phyloP scores from a whole-genome alignment of 2,113 vertebrate genomes.

The Puma concolor region DNA sequence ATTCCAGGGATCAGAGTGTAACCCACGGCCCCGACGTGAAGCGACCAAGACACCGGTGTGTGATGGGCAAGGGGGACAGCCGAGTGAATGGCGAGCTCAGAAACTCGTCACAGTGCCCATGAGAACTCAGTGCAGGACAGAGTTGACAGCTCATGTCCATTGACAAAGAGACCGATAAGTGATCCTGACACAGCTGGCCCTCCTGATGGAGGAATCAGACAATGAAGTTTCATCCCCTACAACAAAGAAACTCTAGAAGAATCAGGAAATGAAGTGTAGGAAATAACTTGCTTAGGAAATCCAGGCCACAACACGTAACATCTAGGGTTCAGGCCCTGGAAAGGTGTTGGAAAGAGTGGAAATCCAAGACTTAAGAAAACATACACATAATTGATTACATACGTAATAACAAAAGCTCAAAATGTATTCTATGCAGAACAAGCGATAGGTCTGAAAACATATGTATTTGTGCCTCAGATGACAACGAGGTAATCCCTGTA shows the following conservation, averaged over 20 bases:
- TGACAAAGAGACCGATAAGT: not conserved
- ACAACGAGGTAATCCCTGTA: not conserved
- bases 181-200: accelerated
- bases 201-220: accelerated
- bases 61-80: accelerated
- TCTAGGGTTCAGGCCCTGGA: no score
- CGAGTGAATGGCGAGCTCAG: accelerated
- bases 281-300: not conserved
- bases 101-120: accelerated
- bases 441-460: not conserved
- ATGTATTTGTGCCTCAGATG: not conserved
- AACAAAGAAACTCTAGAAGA: not conserved
- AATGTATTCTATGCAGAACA: not conserved
- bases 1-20: accelerated
- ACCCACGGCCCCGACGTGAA: not conserved
- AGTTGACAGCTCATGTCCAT: accelerated
- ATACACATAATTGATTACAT: not conserved
- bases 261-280: not conserved
- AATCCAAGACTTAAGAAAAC: not conserved
- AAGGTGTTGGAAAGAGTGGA: not conserved
- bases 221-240: accelerated
- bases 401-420: not conserved
- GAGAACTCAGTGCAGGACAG: accelerated
- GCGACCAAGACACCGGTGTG: accelerated
- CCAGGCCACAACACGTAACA: no score